These are phyloP conservation scores for Drosophila anceps DNA, from an alignment of 2,888 invertebrate species.

Conservation along the genomic window DNA sequence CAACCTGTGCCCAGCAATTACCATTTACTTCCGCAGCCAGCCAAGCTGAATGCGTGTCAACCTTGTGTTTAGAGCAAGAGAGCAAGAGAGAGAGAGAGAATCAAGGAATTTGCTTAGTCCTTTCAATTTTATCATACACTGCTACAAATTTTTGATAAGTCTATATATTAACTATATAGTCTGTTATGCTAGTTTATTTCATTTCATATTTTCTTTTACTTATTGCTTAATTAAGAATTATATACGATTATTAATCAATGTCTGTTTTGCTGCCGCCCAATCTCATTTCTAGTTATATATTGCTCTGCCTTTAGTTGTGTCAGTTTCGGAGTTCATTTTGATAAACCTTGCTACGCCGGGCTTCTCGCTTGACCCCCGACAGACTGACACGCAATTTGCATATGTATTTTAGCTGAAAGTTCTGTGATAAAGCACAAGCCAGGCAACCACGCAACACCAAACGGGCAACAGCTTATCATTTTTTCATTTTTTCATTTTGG, in stretches of 20 bases:
- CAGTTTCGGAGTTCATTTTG: neutral
- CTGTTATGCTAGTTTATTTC: neutral
- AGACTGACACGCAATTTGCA: slow-evolving; percentile 52
- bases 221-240: neutral
- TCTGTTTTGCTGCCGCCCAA: neutral
- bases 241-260: slow-evolving; percentile 1
- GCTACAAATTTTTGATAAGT: neutral
- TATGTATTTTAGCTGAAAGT: slow-evolving; percentile 35
- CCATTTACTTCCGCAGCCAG: neutral
- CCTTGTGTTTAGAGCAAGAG: slow-evolving; percentile 6
- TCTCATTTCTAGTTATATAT: neutral
- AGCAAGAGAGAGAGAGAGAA: neutral
- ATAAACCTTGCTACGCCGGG: neutral
- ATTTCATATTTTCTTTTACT: neutral
- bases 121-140: slow-evolving; percentile 11
- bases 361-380: slow-evolving; percentile 28
- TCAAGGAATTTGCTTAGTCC: slow-evolving; percentile 4
- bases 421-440: slow-evolving; percentile 47
- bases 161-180: neutral
- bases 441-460: slow-evolving; percentile 5
- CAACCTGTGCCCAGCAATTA: slow-evolving; percentile 17
- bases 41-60: slow-evolving; percentile 27
- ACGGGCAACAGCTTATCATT: slow-evolving; percentile 51
- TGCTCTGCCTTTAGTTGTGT: neutral
- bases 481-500: slow-evolving; percentile 9